A percentile compares a stretch with the other conserved stretches of the same genome.
Evolutionary conservation across 1,140 invertebrate genomes (phyloP).

Genomic region (Drosophila pallidifrons): DNA sequence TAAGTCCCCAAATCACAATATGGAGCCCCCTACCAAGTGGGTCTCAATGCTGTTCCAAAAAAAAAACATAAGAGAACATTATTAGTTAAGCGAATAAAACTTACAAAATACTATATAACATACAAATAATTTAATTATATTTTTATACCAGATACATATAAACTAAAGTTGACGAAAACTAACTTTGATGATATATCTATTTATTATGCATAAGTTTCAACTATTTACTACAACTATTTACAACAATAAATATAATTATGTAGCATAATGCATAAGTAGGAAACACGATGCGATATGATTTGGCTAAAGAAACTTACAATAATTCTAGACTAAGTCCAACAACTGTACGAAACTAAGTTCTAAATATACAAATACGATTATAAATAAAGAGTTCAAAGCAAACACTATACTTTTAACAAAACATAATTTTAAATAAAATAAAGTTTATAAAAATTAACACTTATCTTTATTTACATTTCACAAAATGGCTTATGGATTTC

Average conservation of each 20-base stretch:
- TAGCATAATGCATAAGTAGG: slow-evolving; percentile 19
- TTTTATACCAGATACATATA: slow-evolving; percentile 40
- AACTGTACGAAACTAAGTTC: slow-evolving; percentile 51
- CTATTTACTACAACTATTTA: slow-evolving; percentile 41
- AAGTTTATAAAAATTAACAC: not conserved
- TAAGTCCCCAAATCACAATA: slow-evolving; percentile 4
- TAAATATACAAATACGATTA: slow-evolving; percentile 24
- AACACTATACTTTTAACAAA: not conserved
- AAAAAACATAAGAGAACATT: slow-evolving; percentile 35
- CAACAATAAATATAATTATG: slow-evolving; percentile 22
- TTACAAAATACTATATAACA: slow-evolving; percentile 40
- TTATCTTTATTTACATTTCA: too few relatives aligned
- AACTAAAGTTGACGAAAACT: not conserved
- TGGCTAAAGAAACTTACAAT: slow-evolving; percentile 68
- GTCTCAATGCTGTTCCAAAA: slow-evolving; percentile 71
- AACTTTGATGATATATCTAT: not conserved
- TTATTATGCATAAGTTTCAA: slow-evolving; percentile 27
- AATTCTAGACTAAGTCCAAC: slow-evolving; percentile 49
- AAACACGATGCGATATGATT: slow-evolving; percentile 33
- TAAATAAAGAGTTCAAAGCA: slow-evolving; percentile 67
- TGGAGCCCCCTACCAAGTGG: slow-evolving; percentile 24
- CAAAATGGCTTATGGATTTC: too few relatives aligned
- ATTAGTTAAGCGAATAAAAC: slow-evolving; percentile 55
- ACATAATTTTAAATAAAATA: not conserved
- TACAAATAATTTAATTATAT: slow-evolving; percentile 52